Conservation (phyloP, 2,888 invertebrate genomes). For the Entomobrya multifasciata region DNA sequence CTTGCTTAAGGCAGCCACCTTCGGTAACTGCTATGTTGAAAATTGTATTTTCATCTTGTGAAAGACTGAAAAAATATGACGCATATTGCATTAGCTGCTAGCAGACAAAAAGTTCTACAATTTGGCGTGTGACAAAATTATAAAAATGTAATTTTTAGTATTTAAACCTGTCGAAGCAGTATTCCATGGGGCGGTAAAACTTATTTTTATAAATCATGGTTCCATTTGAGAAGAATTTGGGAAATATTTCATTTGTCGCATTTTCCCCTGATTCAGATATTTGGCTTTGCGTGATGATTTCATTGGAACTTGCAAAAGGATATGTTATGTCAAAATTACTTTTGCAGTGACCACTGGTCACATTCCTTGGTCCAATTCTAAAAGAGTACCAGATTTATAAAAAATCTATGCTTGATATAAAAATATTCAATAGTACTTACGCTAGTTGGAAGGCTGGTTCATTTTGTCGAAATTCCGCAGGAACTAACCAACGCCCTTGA, state of each 20-base stretch:
- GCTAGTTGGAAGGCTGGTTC: not conserved
- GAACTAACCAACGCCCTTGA: slow-evolving; percentile 44
- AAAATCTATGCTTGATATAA: no score
- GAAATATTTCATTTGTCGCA: not conserved
- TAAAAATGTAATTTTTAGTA: slow-evolving; percentile 1
- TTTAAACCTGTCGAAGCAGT: slow-evolving; percentile 65
- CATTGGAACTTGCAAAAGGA: not conserved
- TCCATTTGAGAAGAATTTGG: slow-evolving; percentile 46
- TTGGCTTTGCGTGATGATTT: not conserved
- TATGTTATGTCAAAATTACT: not conserved
- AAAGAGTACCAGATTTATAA: no score
- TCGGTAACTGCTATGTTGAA: slow-evolving; percentile 49
- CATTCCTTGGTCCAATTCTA: slow-evolving; percentile 17
- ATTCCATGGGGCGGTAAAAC: slow-evolving; percentile 1
- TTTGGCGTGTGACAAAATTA: no score
- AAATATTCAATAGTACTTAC: no score
- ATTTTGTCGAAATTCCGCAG: slow-evolving; percentile 12
- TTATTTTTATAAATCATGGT: slow-evolving; percentile 7
- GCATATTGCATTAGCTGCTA: no score
- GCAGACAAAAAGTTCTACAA: no score
- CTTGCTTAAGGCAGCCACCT: slow-evolving; percentile 15
- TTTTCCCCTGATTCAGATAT: not conserved
- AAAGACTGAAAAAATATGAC: slow-evolving; percentile 19
- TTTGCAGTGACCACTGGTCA: not conserved
- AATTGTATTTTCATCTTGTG: not conserved